phyloP scores from a whole-genome alignment of 2,797 vertebrate species.

The Ataeniobius toweri region DNA sequence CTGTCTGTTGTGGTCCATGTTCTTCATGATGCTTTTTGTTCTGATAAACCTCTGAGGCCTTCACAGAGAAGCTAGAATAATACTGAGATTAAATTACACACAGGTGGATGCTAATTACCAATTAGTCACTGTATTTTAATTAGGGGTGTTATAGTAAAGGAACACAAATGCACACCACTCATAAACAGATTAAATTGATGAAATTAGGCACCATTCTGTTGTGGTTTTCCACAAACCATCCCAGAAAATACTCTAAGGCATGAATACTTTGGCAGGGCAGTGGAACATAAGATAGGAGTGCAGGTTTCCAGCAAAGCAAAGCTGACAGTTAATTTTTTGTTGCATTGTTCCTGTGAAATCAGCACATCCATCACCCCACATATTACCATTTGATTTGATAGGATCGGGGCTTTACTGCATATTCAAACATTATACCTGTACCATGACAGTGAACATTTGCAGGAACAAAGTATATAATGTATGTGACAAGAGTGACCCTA shows the following conservation, averaged over 20 bases:
- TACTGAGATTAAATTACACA: neutral
- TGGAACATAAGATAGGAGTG: no score
- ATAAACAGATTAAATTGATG: neutral
- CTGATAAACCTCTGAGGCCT: neutral
- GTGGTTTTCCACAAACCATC: neutral
- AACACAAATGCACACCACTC: neutral
- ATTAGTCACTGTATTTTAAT: neutral
- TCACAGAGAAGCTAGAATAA: neutral
- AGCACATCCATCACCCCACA: neutral
- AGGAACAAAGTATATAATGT: conserved; percentile 23
- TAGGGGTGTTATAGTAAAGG: neutral
- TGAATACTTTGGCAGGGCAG: neutral
- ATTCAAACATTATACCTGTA: neutral
- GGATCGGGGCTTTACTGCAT: neutral
- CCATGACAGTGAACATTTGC: conserved; percentile 10
- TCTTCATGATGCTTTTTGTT: neutral
- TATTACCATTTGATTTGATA: neutral
- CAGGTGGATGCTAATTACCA: neutral
- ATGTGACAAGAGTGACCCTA: conserved; percentile 20
- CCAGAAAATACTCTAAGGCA: neutral
- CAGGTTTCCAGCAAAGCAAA: neutral
- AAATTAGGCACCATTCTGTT: neutral
- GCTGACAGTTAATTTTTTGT: neutral
- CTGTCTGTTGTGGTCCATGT: neutral
- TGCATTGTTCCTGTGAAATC: neutral